These are phyloP conservation scores for Bombylius major DNA, from an alignment of 2,888 invertebrate genomes.

Conservation along the genomic window DNA sequence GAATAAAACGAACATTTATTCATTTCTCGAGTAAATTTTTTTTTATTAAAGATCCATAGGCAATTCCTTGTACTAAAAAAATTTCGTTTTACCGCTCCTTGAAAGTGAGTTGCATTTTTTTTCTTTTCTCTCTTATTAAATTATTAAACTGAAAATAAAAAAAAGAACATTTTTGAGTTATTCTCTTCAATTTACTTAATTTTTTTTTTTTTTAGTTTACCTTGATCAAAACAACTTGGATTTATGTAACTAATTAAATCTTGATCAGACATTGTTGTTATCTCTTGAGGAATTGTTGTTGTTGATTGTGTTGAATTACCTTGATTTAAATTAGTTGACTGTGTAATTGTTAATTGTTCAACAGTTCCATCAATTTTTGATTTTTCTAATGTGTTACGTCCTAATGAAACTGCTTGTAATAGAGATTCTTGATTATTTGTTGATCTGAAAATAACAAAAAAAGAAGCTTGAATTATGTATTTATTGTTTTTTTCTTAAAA, in stretches of 20 bases:
- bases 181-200: too few relatives aligned
- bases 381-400: constrained; percentile 27
- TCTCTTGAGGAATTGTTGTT: constrained; percentile 52
- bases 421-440: constrained; percentile 34
- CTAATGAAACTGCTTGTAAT: constrained; percentile 29
- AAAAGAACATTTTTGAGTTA: not conserved
- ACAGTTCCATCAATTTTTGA: constrained; percentile 26
- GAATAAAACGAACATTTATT: too few relatives aligned
- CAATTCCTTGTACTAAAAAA: too few relatives aligned
- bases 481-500: not conserved
- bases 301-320: constrained; percentile 27
- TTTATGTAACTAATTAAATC: constrained; percentile 81
- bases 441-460: constrained; percentile 13
- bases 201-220: constrained; percentile 36
- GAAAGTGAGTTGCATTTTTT: too few relatives aligned
- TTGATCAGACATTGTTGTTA: constrained; percentile 76
- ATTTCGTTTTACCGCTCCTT: too few relatives aligned
- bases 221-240: constrained; percentile 78
- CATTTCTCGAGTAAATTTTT: too few relatives aligned
- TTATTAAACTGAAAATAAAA: not conserved
- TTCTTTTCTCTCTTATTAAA: not conserved
- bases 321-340: constrained; percentile 16
- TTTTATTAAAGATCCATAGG: too few relatives aligned
- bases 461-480: too few relatives aligned
- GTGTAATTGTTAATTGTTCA: constrained; percentile 14